Evolutionary conservation across 2,113 vertebrate genomes (phyloP).

Genomic region (Halichoerus grypus): DNA sequence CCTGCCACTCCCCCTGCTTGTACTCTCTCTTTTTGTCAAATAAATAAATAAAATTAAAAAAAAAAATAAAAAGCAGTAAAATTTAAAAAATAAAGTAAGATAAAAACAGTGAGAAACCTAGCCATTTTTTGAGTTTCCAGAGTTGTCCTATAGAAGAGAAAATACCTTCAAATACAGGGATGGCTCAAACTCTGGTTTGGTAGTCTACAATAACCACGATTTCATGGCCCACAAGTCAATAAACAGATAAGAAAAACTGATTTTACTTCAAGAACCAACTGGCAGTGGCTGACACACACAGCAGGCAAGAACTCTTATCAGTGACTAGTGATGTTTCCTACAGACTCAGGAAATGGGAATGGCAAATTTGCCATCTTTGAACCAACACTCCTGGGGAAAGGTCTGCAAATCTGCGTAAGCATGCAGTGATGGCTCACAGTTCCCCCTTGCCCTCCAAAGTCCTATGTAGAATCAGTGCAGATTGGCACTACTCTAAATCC

Average conservation of each 20-base stretch:
- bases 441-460: not conserved
- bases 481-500: not conserved
- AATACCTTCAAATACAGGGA: not conserved
- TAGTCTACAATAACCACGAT: constrained; percentile 13
- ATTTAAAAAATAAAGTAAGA: not conserved
- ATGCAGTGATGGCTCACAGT: not conserved
- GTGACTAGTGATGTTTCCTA: not conserved
- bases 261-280: constrained; percentile 60
- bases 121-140: constrained; percentile 21
- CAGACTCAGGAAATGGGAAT: not conserved
- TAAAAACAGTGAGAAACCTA: constrained; percentile 14
- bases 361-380: not conserved
- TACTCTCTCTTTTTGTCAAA: not conserved
- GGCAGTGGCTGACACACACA: not conserved
- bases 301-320: not conserved
- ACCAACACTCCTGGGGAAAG: not conserved
- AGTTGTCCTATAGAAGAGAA: constrained; percentile 13
- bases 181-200: constrained; percentile 4
- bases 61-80: not conserved
- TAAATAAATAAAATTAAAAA: not conserved
- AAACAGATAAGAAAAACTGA: constrained; percentile 21
- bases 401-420: not conserved
- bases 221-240: not conserved
- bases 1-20: not conserved
- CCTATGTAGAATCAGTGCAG: not conserved